Base-by-base conservation (phyloP, 2,888 invertebrate genomes). In the Anthoptus insignis region DNA sequence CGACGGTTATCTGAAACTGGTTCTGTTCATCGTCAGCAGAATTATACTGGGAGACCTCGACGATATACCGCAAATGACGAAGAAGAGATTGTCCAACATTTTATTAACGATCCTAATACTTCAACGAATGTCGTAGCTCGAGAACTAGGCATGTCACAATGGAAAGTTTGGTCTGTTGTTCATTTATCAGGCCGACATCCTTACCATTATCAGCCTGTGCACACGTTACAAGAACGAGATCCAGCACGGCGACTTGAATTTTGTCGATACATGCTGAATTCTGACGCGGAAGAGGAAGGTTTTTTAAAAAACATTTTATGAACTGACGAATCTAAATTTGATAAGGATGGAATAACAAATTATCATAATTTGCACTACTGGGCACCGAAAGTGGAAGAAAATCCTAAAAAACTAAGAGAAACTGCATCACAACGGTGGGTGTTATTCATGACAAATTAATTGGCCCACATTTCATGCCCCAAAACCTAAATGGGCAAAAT, bases 301-400 rank as follows among this genome's bases (percentile, higher is more conserved):
- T 74, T 73, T 52, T 37, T 71, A n/a, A 70, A 54, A 67, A 69
- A 61, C 19, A 73, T 75, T 29, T 66, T 74, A 66, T 73, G 71
- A 72, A 74, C 73, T 34, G 71, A 76, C 64, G 74, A 76, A 65
- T 74, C 72, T 1, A 75, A 76, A 67, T 77, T 77, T 65, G 72
- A 76, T 67, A 59, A 72, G 66, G 74, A 76, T 54, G 72, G 75
- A 3, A 71, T 73, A 3, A 72, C 73, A 0, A 74, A 76, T 54
- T 73, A 71, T 22, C 75, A 76, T 24, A 76, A 77, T 63, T 57
- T 49, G 8, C 76, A 77, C 66, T 73, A 73, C 50, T 75, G 75
- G 75, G 72, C 70, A 11, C 13, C 9, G n/a, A 34, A n/a, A 34
- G 34, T 34, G 11, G 13, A 34, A 9, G 11, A 34, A 13, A 34